These are phyloP conservation scores for Trachymyrmex cornetzi DNA, from an alignment of 1,140 invertebrate genomes.

Conservation along the genomic window DNA sequence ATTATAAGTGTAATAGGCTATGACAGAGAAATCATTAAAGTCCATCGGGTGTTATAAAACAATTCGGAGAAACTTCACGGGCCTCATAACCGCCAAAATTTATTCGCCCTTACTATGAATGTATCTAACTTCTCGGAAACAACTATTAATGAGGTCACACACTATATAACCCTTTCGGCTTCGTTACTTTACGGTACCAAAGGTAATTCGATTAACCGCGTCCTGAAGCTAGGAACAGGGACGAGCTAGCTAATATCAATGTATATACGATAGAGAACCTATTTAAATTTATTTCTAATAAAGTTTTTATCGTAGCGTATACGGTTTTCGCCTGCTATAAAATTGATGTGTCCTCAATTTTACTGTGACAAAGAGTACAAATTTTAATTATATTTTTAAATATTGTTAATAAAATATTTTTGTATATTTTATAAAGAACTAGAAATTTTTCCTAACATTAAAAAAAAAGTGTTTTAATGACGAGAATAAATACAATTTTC, in stretches of 20 bases:
- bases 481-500: background rate
- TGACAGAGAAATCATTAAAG: conserved; percentile 55
- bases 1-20: conserved; percentile 20
- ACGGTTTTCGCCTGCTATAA: background rate
- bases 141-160: conserved; percentile 76
- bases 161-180: conserved; percentile 65
- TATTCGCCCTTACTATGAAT: conserved; percentile 61
- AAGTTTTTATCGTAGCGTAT: conserved; percentile 39
- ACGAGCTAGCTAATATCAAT: conserved; percentile 53
- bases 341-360: conserved; percentile 6
- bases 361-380: background rate
- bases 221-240: conserved; percentile 34
- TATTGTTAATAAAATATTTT: background rate
- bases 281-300: conserved; percentile 53
- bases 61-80: conserved; percentile 73
- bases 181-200: conserved; percentile 63
- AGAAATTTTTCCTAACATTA: background rate
- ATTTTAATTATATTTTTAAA: background rate
- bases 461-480: background rate
- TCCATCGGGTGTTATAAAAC: conserved; percentile 74
- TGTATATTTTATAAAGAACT: background rate
- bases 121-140: conserved; percentile 71
- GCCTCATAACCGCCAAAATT: conserved; percentile 65
- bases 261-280: conserved; percentile 15
- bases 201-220: conserved; percentile 71